phyloP scores from a whole-genome alignment of 2,888 invertebrate genomes.

The Aricia artaxerxes region DNA sequence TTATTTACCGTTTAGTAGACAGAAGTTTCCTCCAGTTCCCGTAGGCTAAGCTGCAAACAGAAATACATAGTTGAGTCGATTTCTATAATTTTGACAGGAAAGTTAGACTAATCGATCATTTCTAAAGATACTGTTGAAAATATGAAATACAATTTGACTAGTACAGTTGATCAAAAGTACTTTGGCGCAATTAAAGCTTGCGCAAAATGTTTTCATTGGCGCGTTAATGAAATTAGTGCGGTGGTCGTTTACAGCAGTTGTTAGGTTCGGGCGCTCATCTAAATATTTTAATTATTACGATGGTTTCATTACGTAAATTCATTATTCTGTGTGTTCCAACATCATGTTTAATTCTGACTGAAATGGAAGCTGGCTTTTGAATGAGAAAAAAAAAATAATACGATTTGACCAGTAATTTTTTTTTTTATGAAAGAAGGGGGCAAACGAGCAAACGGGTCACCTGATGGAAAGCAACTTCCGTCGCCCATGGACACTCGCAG shows the following conservation, averaged over 20 bases:
- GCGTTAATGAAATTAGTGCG: conserved; percentile 37
- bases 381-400: neutral
- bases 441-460: too few species aligned
- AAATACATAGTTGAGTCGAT: too few species aligned
- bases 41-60: too few species aligned
- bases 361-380: neutral
- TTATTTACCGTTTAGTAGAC: too few species aligned
- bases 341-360: neutral
- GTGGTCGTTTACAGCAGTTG: conserved; percentile 34
- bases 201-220: conserved; percentile 35
- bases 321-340: conserved; percentile 2
- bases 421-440: too few species aligned
- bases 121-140: neutral
- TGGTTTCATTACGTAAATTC: conserved; percentile 1
- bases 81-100: too few species aligned
- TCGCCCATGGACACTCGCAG: too few species aligned
- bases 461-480: too few species aligned
- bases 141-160: neutral
- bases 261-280: conserved; percentile 28
- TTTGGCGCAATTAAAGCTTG: conserved; percentile 33
- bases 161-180: conserved; percentile 10
- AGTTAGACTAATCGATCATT: neutral
- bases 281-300: conserved; percentile 27
- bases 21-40: too few species aligned
- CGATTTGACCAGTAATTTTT: neutral